Conservation (phyloP, 2,888 invertebrate genomes). For the Biston betularia region DNA sequence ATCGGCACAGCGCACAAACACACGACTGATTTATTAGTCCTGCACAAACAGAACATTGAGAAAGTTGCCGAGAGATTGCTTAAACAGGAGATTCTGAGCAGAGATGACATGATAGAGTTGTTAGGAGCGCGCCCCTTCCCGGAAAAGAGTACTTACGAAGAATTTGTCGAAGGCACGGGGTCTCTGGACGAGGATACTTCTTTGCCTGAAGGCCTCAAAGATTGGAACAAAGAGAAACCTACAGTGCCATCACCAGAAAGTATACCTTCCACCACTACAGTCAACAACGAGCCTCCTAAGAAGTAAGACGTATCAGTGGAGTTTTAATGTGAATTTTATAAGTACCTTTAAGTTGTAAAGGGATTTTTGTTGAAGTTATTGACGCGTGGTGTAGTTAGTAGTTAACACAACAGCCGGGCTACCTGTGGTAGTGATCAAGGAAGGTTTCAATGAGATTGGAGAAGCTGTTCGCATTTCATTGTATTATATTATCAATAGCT, state of each 20-base stretch:
- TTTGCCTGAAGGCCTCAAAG: slow-evolving; percentile 97
- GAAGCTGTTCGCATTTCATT: slow-evolving; percentile 45
- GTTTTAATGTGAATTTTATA: slow-evolving; percentile 75
- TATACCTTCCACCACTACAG: slow-evolving; percentile 55
- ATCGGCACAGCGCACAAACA: slow-evolving; percentile 90
- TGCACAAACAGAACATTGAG: slow-evolving; percentile 94
- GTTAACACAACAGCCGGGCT: slow-evolving; percentile 47
- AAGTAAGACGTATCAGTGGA: slow-evolving; percentile 65
- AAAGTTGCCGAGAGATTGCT: slow-evolving; percentile 95
- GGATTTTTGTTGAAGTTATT: slow-evolving; percentile 62
- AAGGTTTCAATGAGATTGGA: slow-evolving; percentile 41
- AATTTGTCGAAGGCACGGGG: slow-evolving; percentile 99
- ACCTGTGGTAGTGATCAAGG: slow-evolving; percentile 28
- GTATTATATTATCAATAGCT: slow-evolving; percentile 52
- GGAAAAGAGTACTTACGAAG: slow-evolving; percentile 99
- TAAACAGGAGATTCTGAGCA: slow-evolving; percentile 97
- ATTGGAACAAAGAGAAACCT: slow-evolving; percentile 94
- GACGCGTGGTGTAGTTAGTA: slow-evolving; percentile 53
- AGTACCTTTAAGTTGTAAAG: slow-evolving; percentile 76
- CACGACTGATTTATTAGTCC: slow-evolving; percentile 91
- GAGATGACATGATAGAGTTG: slow-evolving; percentile 99
- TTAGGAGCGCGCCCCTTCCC: slow-evolving; percentile 97
- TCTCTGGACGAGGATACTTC: slow-evolving; percentile 98
- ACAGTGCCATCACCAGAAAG: slow-evolving; percentile 57
- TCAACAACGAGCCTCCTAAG: slow-evolving; percentile 57